Conservation (phyloP, 2,888 invertebrate species). For the Agrochola lota region DNA sequence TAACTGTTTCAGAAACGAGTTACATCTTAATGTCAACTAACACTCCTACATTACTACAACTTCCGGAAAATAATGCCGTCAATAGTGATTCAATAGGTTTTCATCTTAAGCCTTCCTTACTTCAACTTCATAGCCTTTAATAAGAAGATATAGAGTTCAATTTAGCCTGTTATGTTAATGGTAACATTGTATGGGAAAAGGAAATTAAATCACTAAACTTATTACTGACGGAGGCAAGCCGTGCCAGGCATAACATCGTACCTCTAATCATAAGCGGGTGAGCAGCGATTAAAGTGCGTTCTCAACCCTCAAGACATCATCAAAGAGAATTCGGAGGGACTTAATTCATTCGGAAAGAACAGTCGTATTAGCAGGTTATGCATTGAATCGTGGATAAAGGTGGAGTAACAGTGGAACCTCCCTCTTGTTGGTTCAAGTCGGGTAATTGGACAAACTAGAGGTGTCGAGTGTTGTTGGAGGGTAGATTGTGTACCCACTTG, state of each 20-base stretch:
- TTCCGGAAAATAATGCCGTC: slow-evolving; percentile 53
- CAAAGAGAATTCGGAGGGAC: slow-evolving; percentile 56
- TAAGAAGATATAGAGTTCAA: slow-evolving; percentile 21
- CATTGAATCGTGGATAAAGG: slow-evolving; percentile 37
- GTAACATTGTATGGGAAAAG: slow-evolving; percentile 59
- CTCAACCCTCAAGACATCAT: slow-evolving; percentile 62
- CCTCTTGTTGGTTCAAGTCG: slow-evolving; percentile 8
- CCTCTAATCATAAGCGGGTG: slow-evolving; percentile 55
- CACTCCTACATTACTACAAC: slow-evolving; percentile 43
- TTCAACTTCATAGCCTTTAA: slow-evolving; percentile 22
- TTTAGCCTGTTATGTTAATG: slow-evolving; percentile 25
- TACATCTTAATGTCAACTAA: slow-evolving; percentile 24
- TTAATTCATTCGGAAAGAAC: slow-evolving; percentile 62
- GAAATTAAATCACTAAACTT: slow-evolving; percentile 77
- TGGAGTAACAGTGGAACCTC: slow-evolving; percentile 5
- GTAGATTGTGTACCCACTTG: slow-evolving; percentile 1
- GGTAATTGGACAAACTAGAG: slow-evolving; percentile 14
- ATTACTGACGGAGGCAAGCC: slow-evolving; percentile 71
- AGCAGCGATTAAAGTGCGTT: slow-evolving; percentile 64
- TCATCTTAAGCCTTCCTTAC: slow-evolving; percentile 33
- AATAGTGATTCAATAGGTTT: slow-evolving; percentile 56
- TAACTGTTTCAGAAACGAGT: slow-evolving; percentile 26
- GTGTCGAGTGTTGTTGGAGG: slow-evolving; percentile 18
- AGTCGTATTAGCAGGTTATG: slow-evolving; percentile 44
- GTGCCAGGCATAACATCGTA: slow-evolving; percentile 71